Conservation (phyloP, 2,113 vertebrate species). For the Grammomys dolichurus region DNA sequence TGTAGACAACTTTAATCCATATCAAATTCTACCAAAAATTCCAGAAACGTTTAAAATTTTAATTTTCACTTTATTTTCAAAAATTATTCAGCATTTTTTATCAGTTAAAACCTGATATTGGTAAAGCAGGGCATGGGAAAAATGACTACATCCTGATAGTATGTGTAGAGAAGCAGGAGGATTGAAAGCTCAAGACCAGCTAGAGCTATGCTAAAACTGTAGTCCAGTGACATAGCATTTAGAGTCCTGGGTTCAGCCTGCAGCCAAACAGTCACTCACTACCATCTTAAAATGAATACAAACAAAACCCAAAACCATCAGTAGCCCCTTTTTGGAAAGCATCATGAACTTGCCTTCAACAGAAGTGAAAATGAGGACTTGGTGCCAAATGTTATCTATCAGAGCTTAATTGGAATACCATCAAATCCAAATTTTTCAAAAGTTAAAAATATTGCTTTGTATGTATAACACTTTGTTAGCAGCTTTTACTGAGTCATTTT, state of each 20-base stretch:
- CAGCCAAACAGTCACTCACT: neutral
- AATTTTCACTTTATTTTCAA: slow-evolving; percentile 44
- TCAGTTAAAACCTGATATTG: neutral
- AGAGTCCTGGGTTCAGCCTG: neutral
- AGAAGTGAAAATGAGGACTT: neutral
- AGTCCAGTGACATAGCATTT: neutral
- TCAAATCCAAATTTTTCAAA: neutral
- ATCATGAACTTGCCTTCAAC: neutral
- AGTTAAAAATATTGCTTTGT: slow-evolving; percentile 31
- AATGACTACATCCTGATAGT: neutral
- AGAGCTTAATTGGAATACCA: slow-evolving; percentile 11
- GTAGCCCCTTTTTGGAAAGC: neutral
- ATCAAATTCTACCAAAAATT: slow-evolving; percentile 35
- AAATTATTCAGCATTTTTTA: slow-evolving; percentile 48
- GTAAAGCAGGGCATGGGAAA: neutral
- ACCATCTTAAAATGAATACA: neutral
- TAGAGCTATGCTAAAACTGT: neutral
- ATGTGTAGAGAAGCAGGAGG: neutral
- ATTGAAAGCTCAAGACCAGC: neutral
- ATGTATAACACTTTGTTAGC: slow-evolving; percentile 7
- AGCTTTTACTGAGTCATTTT: neutral
- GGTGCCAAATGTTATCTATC: neutral
- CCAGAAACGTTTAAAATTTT: slow-evolving; percentile 22
- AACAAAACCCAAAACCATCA: neutral
- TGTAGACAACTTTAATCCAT: neutral